These are phyloP conservation scores for Antheraea assamensis DNA, from an alignment of 2,888 invertebrate genomes.

Conservation along the genomic window DNA sequence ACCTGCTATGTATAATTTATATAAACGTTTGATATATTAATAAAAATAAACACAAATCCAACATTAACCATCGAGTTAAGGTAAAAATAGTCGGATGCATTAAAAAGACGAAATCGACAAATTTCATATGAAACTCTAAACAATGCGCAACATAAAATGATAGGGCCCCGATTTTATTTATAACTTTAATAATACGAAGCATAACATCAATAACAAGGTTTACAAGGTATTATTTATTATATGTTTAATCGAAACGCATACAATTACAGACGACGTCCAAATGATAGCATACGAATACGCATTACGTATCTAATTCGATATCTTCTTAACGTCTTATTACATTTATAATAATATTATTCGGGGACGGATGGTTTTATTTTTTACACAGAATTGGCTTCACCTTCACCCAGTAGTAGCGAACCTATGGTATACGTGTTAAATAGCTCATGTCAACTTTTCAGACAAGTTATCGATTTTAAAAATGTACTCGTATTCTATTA, in stretches of 20 bases:
- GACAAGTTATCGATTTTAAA: too few species aligned
- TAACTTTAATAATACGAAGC: constrained; percentile 60
- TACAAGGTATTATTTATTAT: constrained; percentile 48
- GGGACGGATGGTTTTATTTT: not conserved
- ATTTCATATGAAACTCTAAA: constrained; percentile 10
- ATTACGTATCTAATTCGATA: constrained; percentile 64
- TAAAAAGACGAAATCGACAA: constrained; percentile 13
- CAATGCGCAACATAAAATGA: constrained; percentile 23
- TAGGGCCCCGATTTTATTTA: constrained; percentile 37
- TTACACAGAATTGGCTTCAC: not conserved
- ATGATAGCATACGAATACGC: constrained; percentile 65
- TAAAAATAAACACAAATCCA: not conserved
- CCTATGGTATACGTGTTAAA: too few species aligned
- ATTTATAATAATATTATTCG: constrained; percentile 21
- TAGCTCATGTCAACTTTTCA: too few species aligned
- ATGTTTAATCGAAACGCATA: constrained; percentile 58
- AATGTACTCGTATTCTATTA: too few species aligned
- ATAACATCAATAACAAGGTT: constrained; percentile 36
- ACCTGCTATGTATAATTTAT: too few species aligned
- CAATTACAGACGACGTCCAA: constrained; percentile 63
- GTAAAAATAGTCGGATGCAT: constrained; percentile 7
- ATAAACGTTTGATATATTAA: not conserved
- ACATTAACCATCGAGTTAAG: constrained; percentile 11
- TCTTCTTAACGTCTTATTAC: constrained; percentile 49
- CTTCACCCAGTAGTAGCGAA: not conserved